Conservation (phyloP, 37 sponge, comb jelly and placozoan species). For the Lycopodina hypogea region DNA sequence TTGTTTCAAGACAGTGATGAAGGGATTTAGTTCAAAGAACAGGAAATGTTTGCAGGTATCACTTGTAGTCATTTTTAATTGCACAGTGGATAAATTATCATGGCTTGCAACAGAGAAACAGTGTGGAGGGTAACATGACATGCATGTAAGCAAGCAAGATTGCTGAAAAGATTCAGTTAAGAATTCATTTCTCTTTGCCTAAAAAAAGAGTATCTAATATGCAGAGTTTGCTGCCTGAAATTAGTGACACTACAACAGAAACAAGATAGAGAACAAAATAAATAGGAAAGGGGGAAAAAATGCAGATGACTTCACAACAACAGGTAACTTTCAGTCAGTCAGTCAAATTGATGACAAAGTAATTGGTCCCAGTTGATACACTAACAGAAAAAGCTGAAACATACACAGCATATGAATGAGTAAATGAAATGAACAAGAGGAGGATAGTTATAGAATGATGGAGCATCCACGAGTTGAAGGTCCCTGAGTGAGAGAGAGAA, state of each 20-base stretch:
- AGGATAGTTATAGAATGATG: neutral
- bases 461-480: neutral
- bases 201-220: neutral
- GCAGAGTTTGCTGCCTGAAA: neutral
- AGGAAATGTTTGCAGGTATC: no score
- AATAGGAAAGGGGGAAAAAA: no score
- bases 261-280: no score
- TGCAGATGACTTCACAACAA: no score
- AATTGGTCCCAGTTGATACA: neutral
- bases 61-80: neutral
- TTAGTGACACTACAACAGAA: no score
- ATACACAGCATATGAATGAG: neutral
- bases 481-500: neutral
- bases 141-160: no score
- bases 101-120: no score
- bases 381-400: neutral
- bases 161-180: no score
- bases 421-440: neutral
- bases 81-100: neutral
- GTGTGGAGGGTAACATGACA: no score
- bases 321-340: neutral
- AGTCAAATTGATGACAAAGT: neutral
- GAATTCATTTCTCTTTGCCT: no score
- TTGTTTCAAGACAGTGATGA: neutral
- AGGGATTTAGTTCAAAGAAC: neutral